Evolutionary conservation across 2,113 vertebrate species (phyloP), one percentile per base, ranked within the genome.

Genomic region (Ariopsis seemanni): DNA sequence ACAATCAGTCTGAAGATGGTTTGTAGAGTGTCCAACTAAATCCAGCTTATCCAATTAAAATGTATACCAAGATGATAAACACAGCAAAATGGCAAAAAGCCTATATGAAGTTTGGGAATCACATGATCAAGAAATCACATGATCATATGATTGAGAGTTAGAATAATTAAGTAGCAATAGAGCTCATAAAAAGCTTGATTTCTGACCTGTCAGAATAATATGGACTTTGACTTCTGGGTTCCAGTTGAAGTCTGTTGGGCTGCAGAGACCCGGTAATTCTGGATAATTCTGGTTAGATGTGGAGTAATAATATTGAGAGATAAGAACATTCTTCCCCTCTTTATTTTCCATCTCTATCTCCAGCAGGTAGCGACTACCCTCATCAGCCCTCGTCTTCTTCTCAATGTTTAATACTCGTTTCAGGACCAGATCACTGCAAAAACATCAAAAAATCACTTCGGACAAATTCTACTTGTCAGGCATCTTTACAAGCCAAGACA

Each of bases 151-250:
- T 52, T 52, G 10, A 67, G 4, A n/a, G 62, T 83, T 62, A 42
- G 34, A 42, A 48, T 10, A 42, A 72, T 72, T 72, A 9, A 1
- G 8, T 25, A 77, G 48, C 10, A 53, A 25, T 7, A 65, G 57
- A 58, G n/a, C 10, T 18, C 11, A 27, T 67, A 18, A 18, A 50
- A 72, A 27, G 52, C 14, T 27, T 57, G 55, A 5, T 57, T 62
- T 78, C 50, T 89, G 15, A 89, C 86, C 89, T 89, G 89, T 52
- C n/a, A 89, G 57, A 60, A 89, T 85, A 12, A 89, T 1, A 69
- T 89, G 65, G 30, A 89, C 86, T n/a, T 52, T 85, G n/a, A 34
- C 86, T 57, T 34, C 53, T 57, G 89, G 89, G 50, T 85, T 78
- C 89, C 89, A 89, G 67, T 1, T 53, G 78, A 89, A 88, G n/a